Base-by-base conservation (phyloP, 2,797 vertebrate species). In the Cyprinella venusta region DNA sequence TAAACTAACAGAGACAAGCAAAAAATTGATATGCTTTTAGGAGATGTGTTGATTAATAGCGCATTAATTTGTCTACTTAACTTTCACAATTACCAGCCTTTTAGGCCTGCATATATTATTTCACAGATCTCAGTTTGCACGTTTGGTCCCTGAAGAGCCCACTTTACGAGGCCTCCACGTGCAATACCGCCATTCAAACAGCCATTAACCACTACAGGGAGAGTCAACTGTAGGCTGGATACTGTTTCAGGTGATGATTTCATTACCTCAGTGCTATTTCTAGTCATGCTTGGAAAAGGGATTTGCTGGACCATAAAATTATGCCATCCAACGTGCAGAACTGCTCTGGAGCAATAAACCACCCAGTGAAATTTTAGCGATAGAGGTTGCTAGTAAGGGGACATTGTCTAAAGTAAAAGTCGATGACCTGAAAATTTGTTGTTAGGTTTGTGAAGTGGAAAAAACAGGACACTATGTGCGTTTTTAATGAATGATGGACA, bases 221-320 rank as follows among this genome's bases (percentile, higher is more conserved):
- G 83, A 87, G 80, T 86, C 80, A 84, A 86, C 86, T 82, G 80
- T 76, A 80, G 71, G 75, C 77, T 69, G 85, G 87, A 87, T 89
- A 87, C 87, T 89, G 88, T 91, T 89, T 89, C 85, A 86, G 86
- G 74, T 86, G 87, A 88, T 89, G 88, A 87, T 89, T 90, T 92
- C 89, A 91, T 92, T 87, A 88, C 87, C 81, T 79, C 81, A 36
- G 52, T 81, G 88, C 81, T 88, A 88, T 89, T 88, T 84, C 88
- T 88, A 85, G 82, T 88, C 75, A 85, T 40, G 85, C 67, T 80
- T 77, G 45, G 74, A 85, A 83, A 89, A 82, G 54, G 64, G 72
- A 77, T 87, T 87, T 84, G 52, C 81, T 89, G 85, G 87, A 86
- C 84, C 81, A 87, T 89, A 83, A 88, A 91, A 90, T 89, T 70